Percentiles rank a stretch among this genome's conserved stretches.
phyloP scores from a whole-genome alignment of 2,113 vertebrate genomes.

The Apaloderma vittatum region DNA sequence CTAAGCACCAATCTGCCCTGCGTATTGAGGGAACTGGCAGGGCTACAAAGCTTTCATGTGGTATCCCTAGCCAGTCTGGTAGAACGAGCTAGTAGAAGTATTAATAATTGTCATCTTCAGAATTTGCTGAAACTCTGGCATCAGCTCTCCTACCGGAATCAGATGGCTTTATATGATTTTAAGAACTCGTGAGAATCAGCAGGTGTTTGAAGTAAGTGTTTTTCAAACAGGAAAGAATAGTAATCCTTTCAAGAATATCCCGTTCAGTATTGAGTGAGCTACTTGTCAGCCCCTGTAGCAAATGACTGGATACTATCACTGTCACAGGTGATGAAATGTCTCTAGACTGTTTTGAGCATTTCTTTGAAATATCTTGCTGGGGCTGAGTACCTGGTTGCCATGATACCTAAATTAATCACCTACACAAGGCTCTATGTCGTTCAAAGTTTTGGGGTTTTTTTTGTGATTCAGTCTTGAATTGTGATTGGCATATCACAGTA shows the following conservation, averaged over 20 bases:
- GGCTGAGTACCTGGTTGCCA: background rate
- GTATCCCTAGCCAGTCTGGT: background rate
- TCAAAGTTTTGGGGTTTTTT: background rate
- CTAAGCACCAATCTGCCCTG: background rate
- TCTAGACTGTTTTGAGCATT: background rate
- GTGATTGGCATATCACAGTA: background rate
- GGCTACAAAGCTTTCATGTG: background rate
- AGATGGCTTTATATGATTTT: background rate
- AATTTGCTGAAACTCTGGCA: background rate
- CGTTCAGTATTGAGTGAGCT: accelerated
- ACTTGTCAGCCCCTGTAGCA: background rate
- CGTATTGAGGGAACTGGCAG: accelerated
- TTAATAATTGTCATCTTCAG: background rate
- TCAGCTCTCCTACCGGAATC: background rate
- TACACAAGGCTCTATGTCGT: background rate
- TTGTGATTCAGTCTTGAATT: background rate
- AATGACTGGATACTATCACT: background rate
- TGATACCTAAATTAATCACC: background rate
- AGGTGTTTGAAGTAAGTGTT: background rate
- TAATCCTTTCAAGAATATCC: background rate
- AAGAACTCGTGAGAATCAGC: background rate
- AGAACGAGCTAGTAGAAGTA: background rate
- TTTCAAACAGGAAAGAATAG: background rate
- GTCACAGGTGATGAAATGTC: background rate
- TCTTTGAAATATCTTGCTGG: background rate